Percentiles rank a stretch among this genome's conserved stretches.
Evolutionary conservation across 2,113 vertebrate species (phyloP).

Genomic region (Dolichallabes microphthalmus): DNA sequence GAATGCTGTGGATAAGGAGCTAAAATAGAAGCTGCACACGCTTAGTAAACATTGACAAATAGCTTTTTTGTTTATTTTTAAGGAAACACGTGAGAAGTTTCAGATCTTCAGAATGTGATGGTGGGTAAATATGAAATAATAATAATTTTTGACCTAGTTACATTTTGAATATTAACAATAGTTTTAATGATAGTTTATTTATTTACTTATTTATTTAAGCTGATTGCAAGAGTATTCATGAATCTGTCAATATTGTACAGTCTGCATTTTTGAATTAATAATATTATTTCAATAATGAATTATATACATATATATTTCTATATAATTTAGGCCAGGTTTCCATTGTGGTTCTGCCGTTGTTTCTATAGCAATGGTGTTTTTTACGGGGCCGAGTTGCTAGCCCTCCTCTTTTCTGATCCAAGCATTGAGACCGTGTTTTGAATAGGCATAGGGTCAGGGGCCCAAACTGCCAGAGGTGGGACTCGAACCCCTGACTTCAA

Average conservation of each 20-base stretch:
- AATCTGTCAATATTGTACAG: not conserved
- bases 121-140: not conserved
- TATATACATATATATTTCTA: not conserved
- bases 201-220: not conserved
- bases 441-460: too few relatives aligned
- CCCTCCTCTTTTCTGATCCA: too few relatives aligned
- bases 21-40: constrained; percentile 9
- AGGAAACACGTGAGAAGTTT: not conserved
- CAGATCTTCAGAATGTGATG: not conserved
- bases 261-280: not conserved
- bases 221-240: not conserved
- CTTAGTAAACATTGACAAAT: constrained; percentile 40
- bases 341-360: not conserved
- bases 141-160: not conserved
- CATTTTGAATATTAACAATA: too few relatives aligned
- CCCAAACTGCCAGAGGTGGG: too few relatives aligned
- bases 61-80: not conserved
- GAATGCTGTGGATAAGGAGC: constrained; percentile 22
- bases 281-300: too few relatives aligned
- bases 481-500: too few relatives aligned
- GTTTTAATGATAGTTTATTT: not conserved
- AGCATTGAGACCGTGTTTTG: too few relatives aligned
- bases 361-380: not conserved
- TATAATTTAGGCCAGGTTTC: too few relatives aligned
- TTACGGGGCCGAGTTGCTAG: too few relatives aligned